Evolutionary conservation across 2,797 vertebrate species (phyloP).

Genomic region (Gymnopithys bicolor): DNA sequence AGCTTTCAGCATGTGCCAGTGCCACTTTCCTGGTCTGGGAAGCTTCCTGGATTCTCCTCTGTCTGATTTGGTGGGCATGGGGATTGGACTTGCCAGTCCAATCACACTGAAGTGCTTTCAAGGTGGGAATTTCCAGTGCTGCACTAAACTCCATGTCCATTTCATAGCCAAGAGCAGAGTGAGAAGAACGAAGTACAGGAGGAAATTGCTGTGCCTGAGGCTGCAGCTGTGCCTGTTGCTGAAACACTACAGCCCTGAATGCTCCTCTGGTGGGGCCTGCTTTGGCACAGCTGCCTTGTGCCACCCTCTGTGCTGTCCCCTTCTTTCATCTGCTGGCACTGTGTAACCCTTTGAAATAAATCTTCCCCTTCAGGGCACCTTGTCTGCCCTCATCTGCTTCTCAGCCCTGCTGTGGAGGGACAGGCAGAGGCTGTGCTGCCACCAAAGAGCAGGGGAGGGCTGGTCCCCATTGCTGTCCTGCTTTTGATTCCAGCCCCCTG

Average conservation of each 20-base stretch:
- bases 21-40: neutral
- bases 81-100: neutral
- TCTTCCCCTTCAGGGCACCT: neutral
- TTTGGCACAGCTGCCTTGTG: neutral
- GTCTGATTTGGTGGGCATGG: neutral
- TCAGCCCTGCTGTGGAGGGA: neutral
- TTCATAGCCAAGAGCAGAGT: neutral
- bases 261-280: neutral
- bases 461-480: neutral
- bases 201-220: neutral
- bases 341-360: neutral
- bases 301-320: neutral
- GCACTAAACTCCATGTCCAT: neutral
- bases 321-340: accelerated
- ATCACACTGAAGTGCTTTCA: neutral
- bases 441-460: neutral
- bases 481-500: conserved; percentile 80
- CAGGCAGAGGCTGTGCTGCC: neutral
- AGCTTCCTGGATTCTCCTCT: neutral
- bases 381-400: neutral
- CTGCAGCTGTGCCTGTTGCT: neutral
- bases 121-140: neutral
- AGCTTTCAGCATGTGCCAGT: neutral
- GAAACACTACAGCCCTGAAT: neutral
- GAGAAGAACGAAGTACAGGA: neutral